Base-by-base conservation (phyloP, 2,888 invertebrate species). In the Dryobotodes eremita region DNA sequence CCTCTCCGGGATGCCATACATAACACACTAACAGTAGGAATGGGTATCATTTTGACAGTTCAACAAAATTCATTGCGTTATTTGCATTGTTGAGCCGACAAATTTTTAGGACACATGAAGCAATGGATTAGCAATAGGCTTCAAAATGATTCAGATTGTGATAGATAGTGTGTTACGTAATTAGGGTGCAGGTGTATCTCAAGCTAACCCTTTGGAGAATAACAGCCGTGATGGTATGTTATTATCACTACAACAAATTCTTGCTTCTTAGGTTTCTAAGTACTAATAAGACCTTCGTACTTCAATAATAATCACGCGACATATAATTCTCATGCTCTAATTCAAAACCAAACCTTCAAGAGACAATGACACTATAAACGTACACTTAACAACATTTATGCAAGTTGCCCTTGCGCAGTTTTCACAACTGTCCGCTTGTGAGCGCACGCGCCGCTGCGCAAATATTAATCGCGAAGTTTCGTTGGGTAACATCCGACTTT, bases 351-450 rank as follows among this genome's bases (percentile, higher is more conserved):
- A 59, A 23, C 15, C 55, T 26, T 26, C 15, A 50, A n/a, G 48
- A 82, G 82, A 75, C 85, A 85, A 85, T 80, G 71, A 80, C 59
- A 79, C 31, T 53, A 73, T 53, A 62, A 83, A 61, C 59, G 53
- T 53, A 42, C 69, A 82, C 64, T 57, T 71, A 46, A 23, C 70
- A 61, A 57, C 46, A 50, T 79, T 86, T 65, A 65, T 55, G 86
- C 78, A 87, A 88, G 59, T 13, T 74, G 82, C 79, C 88, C 88
- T 88, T 88, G 88, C 75, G 75, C 82, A 79, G 86, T 88, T 84
- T 79, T 71, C 84, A 80, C 81, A 89, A 86, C 50, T 71, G 71
- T 46, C 61, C 86, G 75, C 82, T 76, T 68, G 87, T 86, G 86
- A 73, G 80, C 88, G 80, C 84, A 85, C 76, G 75, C 79, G 79